Evolutionary conservation across 2,888 invertebrate genomes (phyloP), one percentile per base, ranked within the genome.

Genomic region (Platycheirus albimanus): DNA sequence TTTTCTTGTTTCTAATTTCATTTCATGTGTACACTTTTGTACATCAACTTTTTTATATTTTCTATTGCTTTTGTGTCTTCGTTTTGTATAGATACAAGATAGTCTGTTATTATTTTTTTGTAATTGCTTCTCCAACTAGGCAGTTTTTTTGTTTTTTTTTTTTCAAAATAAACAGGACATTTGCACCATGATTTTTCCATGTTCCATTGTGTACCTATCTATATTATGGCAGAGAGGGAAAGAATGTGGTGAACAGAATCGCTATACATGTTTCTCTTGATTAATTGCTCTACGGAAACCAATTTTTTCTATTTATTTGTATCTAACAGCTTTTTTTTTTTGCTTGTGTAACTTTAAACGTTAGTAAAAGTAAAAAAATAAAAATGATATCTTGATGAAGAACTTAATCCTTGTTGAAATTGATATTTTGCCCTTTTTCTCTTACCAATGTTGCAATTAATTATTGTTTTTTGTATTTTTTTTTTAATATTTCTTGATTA

Each of bases 91-190:
- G 3, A 17, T 30, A 33, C 24, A 33, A 33, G 5, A 8, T 33
- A 4, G 1, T 8, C 5, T 33, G 6, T 33, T 33, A 8, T 4
- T 4, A 8, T 33, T n/a, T 52, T 67, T 43, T 61, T 0, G 10
- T 17, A 11, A 20, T n/a, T 30, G 36, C 33, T 58, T n/a, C 33
- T 71, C 36, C 36, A 58, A 66, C 71, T 69, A 76, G 67, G 76
- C 69, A 58, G 5, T 33, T 8, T 76, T 70, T 74, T 63, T 63
- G n/a, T n/a, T 63, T 38, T 74, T n/a, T 74, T 51, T 45, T 63
- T 74, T 54, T 61, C 38, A 54, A 54, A 74, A 47, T 63, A 74
- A 79, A 54, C 79, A 69, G 79, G 67, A 63, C 74, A 74, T 54
- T 74, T 67, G 36, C 63, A 20, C 71, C 58, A 66, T 56, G 58